These are phyloP conservation scores for Benitochromis conjunctus DNA, from an alignment of 2,113 vertebrate species.

Conservation along the genomic window DNA sequence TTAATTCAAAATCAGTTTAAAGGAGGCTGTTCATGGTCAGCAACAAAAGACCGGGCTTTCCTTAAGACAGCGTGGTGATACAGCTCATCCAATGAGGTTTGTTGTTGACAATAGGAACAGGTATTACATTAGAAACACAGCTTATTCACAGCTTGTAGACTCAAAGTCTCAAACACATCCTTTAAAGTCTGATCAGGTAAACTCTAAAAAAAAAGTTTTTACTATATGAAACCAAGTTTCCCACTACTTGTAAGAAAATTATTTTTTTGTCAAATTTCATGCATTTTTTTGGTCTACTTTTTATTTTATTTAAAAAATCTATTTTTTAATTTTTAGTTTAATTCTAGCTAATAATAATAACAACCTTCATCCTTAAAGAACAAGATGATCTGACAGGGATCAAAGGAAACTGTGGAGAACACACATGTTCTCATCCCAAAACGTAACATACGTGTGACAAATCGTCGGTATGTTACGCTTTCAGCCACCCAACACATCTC, in stretches of 20 bases:
- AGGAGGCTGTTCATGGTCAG: background rate
- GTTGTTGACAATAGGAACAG: background rate
- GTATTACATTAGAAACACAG: background rate
- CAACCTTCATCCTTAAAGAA: too few species aligned
- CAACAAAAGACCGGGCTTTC: background rate
- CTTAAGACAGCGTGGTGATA: background rate
- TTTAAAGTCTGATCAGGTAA: background rate
- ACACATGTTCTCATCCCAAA: too few species aligned
- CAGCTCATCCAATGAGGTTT: background rate
- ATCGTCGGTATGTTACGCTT: too few species aligned
- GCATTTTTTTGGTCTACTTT: background rate
- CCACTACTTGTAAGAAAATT: background rate
- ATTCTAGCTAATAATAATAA: too few species aligned
- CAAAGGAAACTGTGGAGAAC: too few species aligned
- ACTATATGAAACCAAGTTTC: background rate
- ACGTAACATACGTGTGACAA: too few species aligned
- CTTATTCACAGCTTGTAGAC: background rate
- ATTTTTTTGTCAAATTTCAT: rapidly evolving
- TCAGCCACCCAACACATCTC: too few species aligned
- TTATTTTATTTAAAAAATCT: too few species aligned
- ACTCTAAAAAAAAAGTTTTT: background rate
- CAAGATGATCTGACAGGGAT: too few species aligned
- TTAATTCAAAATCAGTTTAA: background rate
- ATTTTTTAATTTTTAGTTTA: too few species aligned
- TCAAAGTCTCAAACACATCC: background rate